These are phyloP conservation scores for Eupleurogrammus muticus DNA, from an alignment of 2,797 vertebrate species.

Conservation along the genomic window DNA sequence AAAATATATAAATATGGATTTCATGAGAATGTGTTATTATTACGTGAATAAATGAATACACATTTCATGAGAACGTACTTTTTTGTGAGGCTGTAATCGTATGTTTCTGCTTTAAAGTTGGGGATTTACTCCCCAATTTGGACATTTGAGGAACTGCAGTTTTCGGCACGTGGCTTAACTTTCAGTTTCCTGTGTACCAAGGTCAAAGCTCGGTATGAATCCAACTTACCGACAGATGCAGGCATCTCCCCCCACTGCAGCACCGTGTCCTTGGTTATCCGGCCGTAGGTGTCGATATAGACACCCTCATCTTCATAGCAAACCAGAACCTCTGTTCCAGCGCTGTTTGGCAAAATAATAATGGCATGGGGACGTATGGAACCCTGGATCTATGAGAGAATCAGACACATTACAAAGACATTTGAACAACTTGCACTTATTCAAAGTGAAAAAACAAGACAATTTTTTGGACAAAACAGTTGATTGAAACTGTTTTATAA, in stretches of 20 bases:
- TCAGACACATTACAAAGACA: conserved; percentile 1
- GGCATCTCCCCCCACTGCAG: conserved; percentile 97
- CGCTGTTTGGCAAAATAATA: conserved; percentile 93
- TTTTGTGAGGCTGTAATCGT: neutral
- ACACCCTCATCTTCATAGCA: conserved; percentile 94
- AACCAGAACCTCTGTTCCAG: conserved; percentile 92
- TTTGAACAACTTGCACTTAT: too few relatives aligned
- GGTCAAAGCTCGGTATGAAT: neutral
- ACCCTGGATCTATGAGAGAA: conserved; percentile 85
- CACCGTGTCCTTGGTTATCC: conserved; percentile 94
- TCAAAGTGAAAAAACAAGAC: neutral
- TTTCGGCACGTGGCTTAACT: too few relatives aligned
- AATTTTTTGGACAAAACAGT: neutral
- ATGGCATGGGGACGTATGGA: conserved; percentile 92
- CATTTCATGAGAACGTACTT: neutral
- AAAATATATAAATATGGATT: neutral
- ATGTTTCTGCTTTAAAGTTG: too few relatives aligned
- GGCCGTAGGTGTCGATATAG: conserved; percentile 93
- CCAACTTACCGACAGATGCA: conserved; percentile 89
- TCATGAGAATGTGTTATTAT: neutral
- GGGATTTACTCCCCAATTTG: too few relatives aligned
- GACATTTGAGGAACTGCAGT: too few relatives aligned
- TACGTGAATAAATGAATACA: neutral
- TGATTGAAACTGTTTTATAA: neutral
- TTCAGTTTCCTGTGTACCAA: neutral